Conservation (phyloP, 2,113 vertebrate species). For the Mustelus asterias region DNA sequence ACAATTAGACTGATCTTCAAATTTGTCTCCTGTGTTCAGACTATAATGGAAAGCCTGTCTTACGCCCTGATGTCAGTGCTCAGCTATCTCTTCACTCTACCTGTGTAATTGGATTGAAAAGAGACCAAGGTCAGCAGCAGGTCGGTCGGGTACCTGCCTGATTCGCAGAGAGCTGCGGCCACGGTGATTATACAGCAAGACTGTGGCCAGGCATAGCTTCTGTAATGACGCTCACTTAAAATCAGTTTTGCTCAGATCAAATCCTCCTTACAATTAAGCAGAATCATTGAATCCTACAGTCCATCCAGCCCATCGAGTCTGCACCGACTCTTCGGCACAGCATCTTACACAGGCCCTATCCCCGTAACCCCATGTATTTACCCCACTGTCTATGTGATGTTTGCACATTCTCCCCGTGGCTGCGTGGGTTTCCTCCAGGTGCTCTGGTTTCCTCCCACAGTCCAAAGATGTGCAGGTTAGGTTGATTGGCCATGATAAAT, state of each 20-base stretch:
- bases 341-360: no score
- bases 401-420: no score
- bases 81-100: background rate
- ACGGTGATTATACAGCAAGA: background rate
- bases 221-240: background rate
- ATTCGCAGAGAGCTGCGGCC: background rate
- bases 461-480: no score
- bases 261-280: background rate
- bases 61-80: background rate
- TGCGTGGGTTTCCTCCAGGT: no score
- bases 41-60: background rate
- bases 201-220: no score
- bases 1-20: background rate
- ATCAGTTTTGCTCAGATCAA: background rate
- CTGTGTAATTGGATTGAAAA: constrained; percentile 11
- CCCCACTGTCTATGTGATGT: no score
- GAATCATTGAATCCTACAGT: no score
- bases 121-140: constrained; percentile 3
- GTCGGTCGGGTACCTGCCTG: background rate
- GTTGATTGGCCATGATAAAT: no score
- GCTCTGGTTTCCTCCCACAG: no score
- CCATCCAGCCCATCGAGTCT: no score
- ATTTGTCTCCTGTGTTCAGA: background rate
- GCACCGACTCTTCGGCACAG: no score
- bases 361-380: no score